phyloP scores from a whole-genome alignment of 2,113 vertebrate genomes.

The Manacus vitellinus region DNA sequence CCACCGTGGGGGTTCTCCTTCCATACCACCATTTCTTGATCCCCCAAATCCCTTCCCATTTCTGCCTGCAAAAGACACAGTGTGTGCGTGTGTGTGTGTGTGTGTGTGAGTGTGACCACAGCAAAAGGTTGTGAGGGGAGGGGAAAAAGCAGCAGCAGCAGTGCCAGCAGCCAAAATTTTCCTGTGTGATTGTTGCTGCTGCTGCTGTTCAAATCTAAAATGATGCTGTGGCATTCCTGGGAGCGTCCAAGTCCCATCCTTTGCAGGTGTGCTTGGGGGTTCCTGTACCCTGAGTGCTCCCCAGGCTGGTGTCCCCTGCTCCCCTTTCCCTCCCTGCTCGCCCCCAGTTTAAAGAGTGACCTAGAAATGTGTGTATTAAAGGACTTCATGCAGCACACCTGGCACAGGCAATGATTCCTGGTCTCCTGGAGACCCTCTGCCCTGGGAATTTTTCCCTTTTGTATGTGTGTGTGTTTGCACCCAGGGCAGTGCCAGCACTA shows the following conservation, averaged over 20 bases:
- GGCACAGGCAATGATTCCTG: background rate
- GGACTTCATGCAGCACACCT: background rate
- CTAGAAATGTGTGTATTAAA: conserved; percentile 38
- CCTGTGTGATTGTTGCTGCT: background rate
- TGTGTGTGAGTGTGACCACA: background rate
- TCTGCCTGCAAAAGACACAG: background rate
- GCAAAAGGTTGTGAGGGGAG: background rate
- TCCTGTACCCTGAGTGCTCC: background rate
- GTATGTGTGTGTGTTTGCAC: background rate
- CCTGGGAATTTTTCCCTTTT: background rate
- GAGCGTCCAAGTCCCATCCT: background rate
- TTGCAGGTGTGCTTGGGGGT: background rate
- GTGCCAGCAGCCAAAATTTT: background rate
- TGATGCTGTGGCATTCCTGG: conserved; percentile 17
- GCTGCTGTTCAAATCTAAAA: conserved; percentile 14
- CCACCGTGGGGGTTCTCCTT: conserved; percentile 14
- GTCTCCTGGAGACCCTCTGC: background rate
- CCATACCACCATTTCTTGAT: conserved; percentile 58
- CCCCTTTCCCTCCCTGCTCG: background rate
- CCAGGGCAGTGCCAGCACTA: background rate
- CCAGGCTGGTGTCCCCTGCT: background rate
- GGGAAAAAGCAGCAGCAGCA: background rate
- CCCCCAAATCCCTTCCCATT: background rate
- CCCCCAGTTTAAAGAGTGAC: background rate
- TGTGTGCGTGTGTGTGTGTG: background rate